phyloP scores from a whole-genome alignment of 2,113 vertebrate species.

The Aegotheles bennettii region DNA sequence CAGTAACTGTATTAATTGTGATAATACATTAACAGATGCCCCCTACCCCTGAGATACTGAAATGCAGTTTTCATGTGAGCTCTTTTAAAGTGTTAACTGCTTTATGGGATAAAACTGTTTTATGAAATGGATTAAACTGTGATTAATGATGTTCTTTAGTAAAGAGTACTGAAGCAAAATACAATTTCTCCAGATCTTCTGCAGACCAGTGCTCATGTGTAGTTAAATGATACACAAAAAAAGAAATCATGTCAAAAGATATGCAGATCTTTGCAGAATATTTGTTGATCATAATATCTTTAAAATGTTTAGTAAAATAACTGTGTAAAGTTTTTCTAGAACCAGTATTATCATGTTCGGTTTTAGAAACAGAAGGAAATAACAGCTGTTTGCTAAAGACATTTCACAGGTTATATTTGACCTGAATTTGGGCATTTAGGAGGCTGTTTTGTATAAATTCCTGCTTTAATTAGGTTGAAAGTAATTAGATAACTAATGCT shows the following conservation, averaged over 20 bases:
- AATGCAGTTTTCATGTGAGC: neutral
- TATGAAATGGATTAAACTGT: neutral
- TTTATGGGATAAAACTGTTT: neutral
- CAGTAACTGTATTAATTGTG: neutral
- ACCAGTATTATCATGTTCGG: neutral
- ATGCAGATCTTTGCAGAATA: neutral
- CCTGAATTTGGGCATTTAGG: neutral
- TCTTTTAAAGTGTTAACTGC: neutral
- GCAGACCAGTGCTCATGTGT: neutral
- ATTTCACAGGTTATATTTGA: neutral
- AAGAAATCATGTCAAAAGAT: neutral
- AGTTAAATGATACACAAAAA: neutral
- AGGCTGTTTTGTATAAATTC: neutral
- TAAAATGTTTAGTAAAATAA: neutral
- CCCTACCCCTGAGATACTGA: slow-evolving; percentile 32
- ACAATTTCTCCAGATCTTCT: neutral
- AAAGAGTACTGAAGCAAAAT: neutral
- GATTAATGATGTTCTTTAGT: neutral
- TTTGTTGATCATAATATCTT: neutral
- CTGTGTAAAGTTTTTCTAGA: neutral
- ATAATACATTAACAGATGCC: slow-evolving; percentile 17
- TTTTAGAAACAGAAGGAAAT: neutral
- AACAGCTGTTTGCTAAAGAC: neutral
- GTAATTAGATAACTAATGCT: neutral
- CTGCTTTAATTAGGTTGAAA: neutral